Conservation (phyloP, 2,113 vertebrate genomes). For the Scomber colias region DNA sequence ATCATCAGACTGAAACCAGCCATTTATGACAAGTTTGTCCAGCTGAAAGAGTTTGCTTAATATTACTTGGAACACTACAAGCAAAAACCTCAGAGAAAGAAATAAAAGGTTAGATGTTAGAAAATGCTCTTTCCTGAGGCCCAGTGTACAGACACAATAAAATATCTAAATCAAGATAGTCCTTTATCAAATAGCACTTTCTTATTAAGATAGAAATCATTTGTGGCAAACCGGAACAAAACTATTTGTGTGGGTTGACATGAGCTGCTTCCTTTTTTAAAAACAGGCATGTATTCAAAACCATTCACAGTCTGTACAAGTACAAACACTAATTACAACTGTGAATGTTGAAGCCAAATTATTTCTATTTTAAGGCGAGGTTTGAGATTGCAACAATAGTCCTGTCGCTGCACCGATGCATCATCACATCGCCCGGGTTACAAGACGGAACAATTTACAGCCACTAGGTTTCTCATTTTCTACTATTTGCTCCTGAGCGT, state of each 20-base stretch:
- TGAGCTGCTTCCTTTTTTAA: neutral
- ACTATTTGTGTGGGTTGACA: neutral
- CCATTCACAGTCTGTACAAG: neutral
- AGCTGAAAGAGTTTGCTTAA: no score
- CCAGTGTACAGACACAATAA: no score
- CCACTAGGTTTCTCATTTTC: conserved; percentile 61
- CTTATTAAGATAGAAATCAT: neutral
- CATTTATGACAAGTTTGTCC: no score
- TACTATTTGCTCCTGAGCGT: conserved; percentile 52
- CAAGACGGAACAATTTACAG: conserved; percentile 50
- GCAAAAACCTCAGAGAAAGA: no score
- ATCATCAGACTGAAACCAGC: no score
- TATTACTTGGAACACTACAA: no score
- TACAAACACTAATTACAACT: neutral
- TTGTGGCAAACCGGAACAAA: no score
- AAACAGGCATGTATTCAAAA: neutral
- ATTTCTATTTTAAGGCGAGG: neutral
- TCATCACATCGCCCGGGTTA: conserved; percentile 6
- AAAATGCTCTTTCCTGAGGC: no score
- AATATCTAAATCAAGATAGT: no score
- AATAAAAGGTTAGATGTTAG: no score
- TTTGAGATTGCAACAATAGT: neutral
- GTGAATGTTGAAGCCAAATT: neutral
- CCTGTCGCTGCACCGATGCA: conserved; percentile 1
- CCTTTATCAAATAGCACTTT: no score